phyloP scores from a whole-genome alignment of 2,113 vertebrate species.

The Meles meles region DNA sequence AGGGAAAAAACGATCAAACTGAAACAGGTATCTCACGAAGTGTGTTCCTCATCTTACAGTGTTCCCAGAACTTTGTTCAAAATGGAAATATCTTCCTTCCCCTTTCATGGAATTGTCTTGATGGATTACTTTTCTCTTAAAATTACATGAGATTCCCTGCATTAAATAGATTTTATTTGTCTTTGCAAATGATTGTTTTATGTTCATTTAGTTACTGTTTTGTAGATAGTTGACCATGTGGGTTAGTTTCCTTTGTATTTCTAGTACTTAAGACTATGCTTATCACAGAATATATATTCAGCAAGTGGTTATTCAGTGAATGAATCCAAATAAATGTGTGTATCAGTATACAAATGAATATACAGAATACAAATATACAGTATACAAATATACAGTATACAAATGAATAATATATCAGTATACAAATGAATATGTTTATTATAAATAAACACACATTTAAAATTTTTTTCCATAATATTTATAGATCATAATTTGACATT shows the following conservation, averaged over 20 bases:
- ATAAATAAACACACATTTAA: neutral
- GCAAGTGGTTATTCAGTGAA: neutral
- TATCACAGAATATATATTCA: neutral
- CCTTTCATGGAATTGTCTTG: neutral
- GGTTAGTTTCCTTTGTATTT: neutral
- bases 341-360: neutral
- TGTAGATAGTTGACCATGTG: neutral
- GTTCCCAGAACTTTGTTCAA: neutral
- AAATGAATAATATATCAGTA: neutral
- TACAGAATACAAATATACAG: too few species aligned
- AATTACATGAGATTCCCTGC: neutral
- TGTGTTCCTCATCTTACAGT: neutral
- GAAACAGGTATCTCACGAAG: neutral
- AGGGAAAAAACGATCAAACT: neutral
- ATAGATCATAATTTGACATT: neutral
- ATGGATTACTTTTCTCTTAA: neutral
- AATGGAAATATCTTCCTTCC: neutral
- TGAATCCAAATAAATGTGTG: neutral
- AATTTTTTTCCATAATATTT: neutral
- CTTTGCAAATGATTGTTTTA: neutral
- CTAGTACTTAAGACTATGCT: neutral
- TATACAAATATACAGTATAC: neutral
- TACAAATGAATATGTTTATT: neutral
- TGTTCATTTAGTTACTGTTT: neutral
- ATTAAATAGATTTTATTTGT: neutral